phyloP scores from a whole-genome alignment of 2,797 vertebrate species.

The Argya squamiceps region DNA sequence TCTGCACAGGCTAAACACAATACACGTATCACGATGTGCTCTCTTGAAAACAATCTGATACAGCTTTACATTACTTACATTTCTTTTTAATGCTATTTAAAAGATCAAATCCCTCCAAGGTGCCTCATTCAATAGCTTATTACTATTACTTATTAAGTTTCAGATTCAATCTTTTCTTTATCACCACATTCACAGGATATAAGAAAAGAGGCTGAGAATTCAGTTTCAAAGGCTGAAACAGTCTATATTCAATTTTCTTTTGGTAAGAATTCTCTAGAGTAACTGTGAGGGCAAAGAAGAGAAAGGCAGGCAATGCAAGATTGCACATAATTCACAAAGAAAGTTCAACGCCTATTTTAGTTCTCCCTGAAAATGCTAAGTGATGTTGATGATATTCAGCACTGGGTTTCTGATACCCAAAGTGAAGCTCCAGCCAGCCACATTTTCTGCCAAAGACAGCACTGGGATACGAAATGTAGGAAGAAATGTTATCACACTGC shows the following conservation, averaged over 20 bases:
- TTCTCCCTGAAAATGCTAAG: background rate
- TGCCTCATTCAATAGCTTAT: background rate
- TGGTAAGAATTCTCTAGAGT: background rate
- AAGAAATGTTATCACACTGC: background rate
- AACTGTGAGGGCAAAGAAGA: background rate
- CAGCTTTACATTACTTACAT: background rate
- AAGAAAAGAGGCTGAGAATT: background rate
- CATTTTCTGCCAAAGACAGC: background rate
- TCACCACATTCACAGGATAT: no score
- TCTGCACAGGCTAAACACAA: background rate
- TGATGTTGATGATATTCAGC: background rate
- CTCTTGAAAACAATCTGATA: background rate
- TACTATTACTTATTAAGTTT: background rate
- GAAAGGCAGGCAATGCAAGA: background rate
- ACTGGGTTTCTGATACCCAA: background rate
- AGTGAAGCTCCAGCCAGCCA: background rate
- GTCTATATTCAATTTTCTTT: background rate
- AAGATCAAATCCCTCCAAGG: background rate
- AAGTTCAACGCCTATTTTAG: background rate
- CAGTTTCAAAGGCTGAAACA: background rate
- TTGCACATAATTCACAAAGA: background rate
- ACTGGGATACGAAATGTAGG: background rate
- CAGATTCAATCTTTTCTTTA: background rate
- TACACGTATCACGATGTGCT: rapidly evolving
- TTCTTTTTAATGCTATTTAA: no score